phyloP scores from a whole-genome alignment of 2,113 vertebrate genomes.

The Rhabdornis inornatus region DNA sequence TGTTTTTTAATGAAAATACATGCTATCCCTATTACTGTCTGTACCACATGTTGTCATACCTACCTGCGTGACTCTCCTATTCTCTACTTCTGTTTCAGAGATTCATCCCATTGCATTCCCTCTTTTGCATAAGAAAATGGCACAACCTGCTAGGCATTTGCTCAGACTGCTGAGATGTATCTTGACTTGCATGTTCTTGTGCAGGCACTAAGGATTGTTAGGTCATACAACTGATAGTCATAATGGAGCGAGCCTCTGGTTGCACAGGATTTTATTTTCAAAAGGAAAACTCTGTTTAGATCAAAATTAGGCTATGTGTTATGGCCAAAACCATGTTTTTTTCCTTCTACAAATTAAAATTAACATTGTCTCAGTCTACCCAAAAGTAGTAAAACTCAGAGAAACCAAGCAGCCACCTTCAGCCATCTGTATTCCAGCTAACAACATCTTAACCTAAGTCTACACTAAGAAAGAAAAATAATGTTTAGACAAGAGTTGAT shows the following conservation, averaged over 20 bases:
- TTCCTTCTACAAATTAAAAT: not conserved
- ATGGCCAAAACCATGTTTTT: not conserved
- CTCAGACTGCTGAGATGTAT: not conserved
- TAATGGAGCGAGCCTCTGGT: not conserved
- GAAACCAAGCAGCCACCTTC: not conserved
- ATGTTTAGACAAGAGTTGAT: not conserved
- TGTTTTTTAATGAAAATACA: not conserved
- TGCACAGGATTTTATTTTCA: not conserved
- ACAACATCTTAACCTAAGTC: not conserved
- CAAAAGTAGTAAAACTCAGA: not conserved
- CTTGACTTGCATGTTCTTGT: not conserved
- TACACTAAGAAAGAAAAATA: not conserved
- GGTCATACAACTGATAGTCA: not conserved
- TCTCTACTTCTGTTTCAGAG: not conserved
- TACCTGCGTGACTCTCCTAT: not conserved
- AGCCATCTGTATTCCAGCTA: not conserved
- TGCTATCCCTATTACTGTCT: not conserved
- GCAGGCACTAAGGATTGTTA: not conserved
- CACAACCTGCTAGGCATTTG: not conserved
- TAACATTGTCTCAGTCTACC: not conserved
- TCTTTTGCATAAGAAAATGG: not conserved
- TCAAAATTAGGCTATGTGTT: not conserved
- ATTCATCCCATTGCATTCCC: not conserved
- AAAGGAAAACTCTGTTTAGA: not conserved
- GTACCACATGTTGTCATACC: not conserved